Evolutionary conservation across 2,888 invertebrate genomes (phyloP).

Genomic region (Cephus nigrinus): DNA sequence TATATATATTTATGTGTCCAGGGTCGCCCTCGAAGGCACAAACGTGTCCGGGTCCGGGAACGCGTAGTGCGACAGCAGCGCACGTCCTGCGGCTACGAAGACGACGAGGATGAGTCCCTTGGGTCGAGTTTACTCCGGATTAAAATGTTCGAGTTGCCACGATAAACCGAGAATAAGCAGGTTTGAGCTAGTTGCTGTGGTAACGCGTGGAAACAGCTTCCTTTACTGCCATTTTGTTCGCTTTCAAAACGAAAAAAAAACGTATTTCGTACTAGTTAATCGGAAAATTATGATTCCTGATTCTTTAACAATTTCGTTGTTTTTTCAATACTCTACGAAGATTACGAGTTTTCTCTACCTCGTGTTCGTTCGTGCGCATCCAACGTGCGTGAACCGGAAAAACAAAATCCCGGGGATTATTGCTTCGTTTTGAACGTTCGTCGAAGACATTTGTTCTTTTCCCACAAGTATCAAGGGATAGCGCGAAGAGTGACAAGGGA

Average conservation of each 20-base stretch:
- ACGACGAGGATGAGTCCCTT: neutral
- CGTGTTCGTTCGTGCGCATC: neutral
- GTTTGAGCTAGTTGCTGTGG: neutral
- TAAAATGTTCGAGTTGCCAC: constrained; percentile 4
- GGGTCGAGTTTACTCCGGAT: neutral
- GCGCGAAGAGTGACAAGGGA: constrained; percentile 47
- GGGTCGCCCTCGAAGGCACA: neutral
- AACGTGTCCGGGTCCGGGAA: neutral
- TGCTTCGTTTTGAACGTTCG: constrained; percentile 10
- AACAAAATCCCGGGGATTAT: neutral
- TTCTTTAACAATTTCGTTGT: neutral
- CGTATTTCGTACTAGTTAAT: neutral
- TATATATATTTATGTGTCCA: neutral
- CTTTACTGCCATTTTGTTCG: neutral
- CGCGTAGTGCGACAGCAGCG: neutral
- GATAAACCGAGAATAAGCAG: constrained; percentile 1
- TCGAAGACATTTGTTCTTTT: constrained; percentile 21
- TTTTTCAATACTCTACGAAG: neutral
- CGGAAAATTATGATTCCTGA: neutral
- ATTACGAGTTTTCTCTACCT: neutral
- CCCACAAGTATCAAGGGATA: constrained; percentile 33
- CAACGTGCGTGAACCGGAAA: neutral
- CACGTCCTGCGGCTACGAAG: neutral
- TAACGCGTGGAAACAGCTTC: neutral
- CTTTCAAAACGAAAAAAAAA: neutral